Evolutionary conservation across 2,797 vertebrate species (phyloP).

Genomic region (Argya squamiceps): DNA sequence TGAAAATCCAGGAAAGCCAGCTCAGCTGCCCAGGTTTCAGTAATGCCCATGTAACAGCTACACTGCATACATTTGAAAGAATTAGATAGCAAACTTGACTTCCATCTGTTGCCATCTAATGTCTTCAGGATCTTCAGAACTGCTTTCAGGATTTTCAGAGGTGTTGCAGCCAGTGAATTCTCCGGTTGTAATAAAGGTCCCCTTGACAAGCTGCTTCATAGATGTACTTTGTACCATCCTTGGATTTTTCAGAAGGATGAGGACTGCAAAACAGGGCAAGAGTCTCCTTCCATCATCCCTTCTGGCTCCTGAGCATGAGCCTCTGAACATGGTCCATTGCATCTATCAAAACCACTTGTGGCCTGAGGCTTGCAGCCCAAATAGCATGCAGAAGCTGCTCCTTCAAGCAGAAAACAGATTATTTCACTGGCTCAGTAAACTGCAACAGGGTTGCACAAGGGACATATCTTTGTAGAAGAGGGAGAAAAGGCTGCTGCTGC

Average conservation of each 20-base stretch:
- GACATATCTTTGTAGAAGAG: neutral
- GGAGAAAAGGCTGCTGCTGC: neutral
- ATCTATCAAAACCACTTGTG: neutral
- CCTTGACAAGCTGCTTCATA: neutral
- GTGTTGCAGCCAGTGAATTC: neutral
- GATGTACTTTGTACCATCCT: neutral
- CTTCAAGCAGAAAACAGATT: neutral
- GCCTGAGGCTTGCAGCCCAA: neutral
- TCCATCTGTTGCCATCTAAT: neutral
- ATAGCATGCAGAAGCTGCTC: neutral
- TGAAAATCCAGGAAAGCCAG: neutral
- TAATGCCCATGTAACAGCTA: neutral
- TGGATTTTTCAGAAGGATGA: neutral
- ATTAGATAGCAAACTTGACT: neutral
- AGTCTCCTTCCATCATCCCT: neutral
- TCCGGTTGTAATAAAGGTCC: neutral
- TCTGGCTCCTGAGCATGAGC: neutral
- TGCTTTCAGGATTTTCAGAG: neutral
- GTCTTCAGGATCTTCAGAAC: neutral
- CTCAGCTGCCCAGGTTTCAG: neutral
- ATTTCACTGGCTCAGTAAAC: neutral
- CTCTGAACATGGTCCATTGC: neutral
- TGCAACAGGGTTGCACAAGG: neutral
- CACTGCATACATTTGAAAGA: neutral
- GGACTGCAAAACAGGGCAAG: neutral